Percentiles rank a stretch among this genome's conserved stretches.
Conservation (phyloP, 2,113 vertebrate species). For the Lichenostomus cassidix region DNA sequence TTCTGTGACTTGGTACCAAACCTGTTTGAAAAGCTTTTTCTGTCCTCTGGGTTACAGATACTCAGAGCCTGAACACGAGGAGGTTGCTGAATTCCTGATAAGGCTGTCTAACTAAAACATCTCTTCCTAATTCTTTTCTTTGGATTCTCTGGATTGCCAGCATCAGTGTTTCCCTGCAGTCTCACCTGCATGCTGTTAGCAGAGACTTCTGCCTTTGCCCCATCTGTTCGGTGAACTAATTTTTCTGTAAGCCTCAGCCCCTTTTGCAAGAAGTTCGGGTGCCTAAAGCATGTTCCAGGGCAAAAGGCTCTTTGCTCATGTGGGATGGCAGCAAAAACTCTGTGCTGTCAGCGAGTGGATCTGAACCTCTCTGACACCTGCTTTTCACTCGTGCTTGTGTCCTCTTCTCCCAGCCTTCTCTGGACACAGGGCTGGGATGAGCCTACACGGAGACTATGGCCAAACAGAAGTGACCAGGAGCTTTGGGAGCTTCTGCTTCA, state of each 20-base stretch:
- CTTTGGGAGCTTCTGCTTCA: not conserved
- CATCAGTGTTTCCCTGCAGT: not conserved
- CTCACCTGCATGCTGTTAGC: not conserved
- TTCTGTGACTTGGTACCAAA: not conserved
- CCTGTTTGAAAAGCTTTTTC: not conserved
- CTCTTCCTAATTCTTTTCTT: not conserved
- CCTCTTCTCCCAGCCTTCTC: not conserved
- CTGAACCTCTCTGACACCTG: not conserved
- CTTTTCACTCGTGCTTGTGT: not conserved
- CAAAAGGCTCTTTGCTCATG: not conserved
- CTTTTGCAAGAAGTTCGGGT: not conserved
- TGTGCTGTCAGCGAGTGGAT: not conserved
- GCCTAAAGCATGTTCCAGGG: not conserved
- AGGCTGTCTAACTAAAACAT: not conserved
- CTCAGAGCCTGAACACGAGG: fast-evolving
- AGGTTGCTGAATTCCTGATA: not conserved
- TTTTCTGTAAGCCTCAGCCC: not conserved
- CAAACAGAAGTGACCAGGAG: not conserved
- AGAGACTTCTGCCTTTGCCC: not conserved
- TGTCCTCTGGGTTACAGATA: not conserved
- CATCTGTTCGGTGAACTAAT: not conserved
- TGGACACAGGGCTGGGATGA: not conserved
- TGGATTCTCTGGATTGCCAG: not conserved
- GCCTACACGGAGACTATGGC: not conserved
- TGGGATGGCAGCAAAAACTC: not conserved